These are phyloP conservation scores for Apostichopus leukothele DNA, from an alignment of 53 echinoderm and acorn worm species.

Conservation along the genomic window DNA sequence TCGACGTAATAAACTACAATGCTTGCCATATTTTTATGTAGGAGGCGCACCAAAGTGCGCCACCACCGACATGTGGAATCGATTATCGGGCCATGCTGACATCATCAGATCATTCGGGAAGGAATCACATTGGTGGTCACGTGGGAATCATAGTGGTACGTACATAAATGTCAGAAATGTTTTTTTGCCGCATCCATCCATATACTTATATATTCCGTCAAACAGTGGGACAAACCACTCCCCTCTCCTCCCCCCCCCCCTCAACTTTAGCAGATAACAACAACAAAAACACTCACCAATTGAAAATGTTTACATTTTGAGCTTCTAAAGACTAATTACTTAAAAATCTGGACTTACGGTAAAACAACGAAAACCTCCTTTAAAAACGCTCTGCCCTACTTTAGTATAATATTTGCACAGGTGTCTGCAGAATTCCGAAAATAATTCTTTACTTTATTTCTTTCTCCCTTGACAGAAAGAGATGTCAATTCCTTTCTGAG, in stretches of 20 bases:
- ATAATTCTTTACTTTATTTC: neutral
- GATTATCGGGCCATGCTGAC: slow-evolving; percentile 30
- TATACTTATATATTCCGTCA: too few species aligned
- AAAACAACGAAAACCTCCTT: too few species aligned
- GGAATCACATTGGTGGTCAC: slow-evolving; percentile 45
- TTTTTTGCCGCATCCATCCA: too few species aligned
- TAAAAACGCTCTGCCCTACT: too few species aligned
- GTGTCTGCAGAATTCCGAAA: neutral
- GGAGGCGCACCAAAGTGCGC: slow-evolving; percentile 47
- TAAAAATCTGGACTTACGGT: too few species aligned
- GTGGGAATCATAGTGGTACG: slow-evolving; percentile 43
- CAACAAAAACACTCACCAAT: too few species aligned
- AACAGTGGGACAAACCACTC: too few species aligned
- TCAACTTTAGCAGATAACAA: too few species aligned
- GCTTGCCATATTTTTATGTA: slow-evolving; percentile 42
- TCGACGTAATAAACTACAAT: neutral
- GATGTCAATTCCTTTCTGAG: slow-evolving; percentile 15
- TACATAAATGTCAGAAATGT: neutral
- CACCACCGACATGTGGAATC: slow-evolving; percentile 44
- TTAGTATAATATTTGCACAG: too few species aligned
- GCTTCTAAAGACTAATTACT: too few species aligned
- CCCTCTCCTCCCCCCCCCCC: too few species aligned
- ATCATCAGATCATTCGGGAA: slow-evolving; percentile 30
- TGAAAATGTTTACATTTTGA: too few species aligned
- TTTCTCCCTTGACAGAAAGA: neutral